phyloP scores from a whole-genome alignment of 2,797 vertebrate genomes.

The Masticophis lateralis region DNA sequence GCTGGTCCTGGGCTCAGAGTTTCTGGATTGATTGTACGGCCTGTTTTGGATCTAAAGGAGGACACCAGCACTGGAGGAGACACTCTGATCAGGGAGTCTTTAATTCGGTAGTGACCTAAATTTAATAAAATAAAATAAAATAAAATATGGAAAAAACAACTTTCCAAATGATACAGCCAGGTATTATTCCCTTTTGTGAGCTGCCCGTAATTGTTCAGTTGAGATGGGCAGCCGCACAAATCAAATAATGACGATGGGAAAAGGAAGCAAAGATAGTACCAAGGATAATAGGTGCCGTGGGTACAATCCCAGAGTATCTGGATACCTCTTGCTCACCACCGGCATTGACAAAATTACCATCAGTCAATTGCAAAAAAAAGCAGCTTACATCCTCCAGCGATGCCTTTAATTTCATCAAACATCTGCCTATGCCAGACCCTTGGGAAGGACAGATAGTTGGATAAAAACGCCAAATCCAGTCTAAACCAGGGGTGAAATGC shows the following conservation, averaged over 20 bases:
- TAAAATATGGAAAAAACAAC: neutral
- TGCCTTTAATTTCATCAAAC: neutral
- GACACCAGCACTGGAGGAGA: conserved; percentile 66
- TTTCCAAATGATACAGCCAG: neutral
- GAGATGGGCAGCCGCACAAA: neutral
- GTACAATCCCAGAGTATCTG: neutral
- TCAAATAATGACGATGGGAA: neutral
- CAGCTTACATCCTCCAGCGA: neutral
- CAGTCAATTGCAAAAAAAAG: neutral
- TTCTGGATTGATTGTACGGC: conserved; percentile 23
- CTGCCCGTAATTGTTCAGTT: neutral
- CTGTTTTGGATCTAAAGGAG: conserved; percentile 75
- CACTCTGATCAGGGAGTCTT: conserved; percentile 61
- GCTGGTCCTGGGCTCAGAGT: conserved; percentile 72
- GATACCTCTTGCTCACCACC: neutral
- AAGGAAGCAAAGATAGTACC: neutral
- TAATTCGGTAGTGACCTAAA: conserved; percentile 75
- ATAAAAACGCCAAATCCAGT: neutral
- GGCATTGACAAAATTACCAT: neutral
- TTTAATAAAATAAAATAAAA: neutral
- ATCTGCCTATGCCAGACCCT: too few species aligned
- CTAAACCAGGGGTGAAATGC: too few species aligned
- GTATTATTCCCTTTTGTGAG: neutral
- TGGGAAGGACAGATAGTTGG: neutral
- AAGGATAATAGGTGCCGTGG: neutral